Evolutionary conservation across 1,140 invertebrate species (phyloP).

Genomic region (Ostrea denselamellosa): DNA sequence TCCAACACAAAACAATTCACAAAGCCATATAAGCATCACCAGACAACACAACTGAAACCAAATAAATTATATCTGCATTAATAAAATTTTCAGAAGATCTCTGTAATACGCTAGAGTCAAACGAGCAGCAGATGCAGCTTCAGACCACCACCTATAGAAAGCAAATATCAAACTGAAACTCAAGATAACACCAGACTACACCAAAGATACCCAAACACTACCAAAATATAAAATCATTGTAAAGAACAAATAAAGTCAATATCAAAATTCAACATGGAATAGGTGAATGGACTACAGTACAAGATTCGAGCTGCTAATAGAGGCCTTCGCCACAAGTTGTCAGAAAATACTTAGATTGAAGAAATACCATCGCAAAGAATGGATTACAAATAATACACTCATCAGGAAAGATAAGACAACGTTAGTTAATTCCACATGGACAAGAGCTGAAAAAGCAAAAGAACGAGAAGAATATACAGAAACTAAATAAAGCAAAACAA

Average conservation of each 20-base stretch:
- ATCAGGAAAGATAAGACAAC: conserved; percentile 40
- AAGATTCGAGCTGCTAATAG: conserved; percentile 23
- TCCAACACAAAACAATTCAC: conserved; percentile 60
- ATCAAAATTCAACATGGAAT: conserved; percentile 29
- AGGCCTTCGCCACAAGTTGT: conserved; percentile 18
- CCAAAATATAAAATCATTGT: conserved; percentile 47
- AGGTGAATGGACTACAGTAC: not conserved
- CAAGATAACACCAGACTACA: not conserved
- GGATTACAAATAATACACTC: conserved; percentile 46
- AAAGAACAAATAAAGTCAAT: conserved; percentile 58
- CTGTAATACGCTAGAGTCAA: conserved; percentile 36
- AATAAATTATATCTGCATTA: conserved; percentile 46
- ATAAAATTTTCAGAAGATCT: conserved; percentile 47
- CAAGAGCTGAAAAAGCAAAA: no score
- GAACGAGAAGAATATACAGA: no score
- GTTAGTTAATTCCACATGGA: conserved; percentile 39
- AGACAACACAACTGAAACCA: conserved; percentile 48
- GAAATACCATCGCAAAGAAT: conserved; percentile 54
- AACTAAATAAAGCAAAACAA: no score
- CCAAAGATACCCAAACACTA: conserved; percentile 1
- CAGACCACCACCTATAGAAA: no score
- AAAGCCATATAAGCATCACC: conserved; percentile 56
- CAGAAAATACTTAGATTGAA: conserved; percentile 29
- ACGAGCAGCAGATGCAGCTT: not conserved
- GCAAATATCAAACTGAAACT: not conserved